Evolutionary conservation across 2,113 vertebrate species (phyloP).

Genomic region (Apteryx mantelli): DNA sequence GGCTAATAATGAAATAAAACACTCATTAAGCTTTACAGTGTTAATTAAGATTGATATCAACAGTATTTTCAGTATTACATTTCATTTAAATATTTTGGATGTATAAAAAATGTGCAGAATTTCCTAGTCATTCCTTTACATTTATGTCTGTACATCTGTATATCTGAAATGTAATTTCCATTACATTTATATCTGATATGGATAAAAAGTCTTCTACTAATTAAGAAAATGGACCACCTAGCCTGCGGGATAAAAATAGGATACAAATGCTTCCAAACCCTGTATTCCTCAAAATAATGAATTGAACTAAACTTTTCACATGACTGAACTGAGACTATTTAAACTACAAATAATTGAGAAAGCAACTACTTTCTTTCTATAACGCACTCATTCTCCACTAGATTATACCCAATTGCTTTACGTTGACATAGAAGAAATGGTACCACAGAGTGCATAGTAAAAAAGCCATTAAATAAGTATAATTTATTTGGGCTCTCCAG

Average conservation of each 20-base stretch:
- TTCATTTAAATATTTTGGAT: neutral
- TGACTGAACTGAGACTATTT: neutral
- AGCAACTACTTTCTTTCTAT: neutral
- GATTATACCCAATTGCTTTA: neutral
- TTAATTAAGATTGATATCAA: neutral
- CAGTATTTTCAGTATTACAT: neutral
- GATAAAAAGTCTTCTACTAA: neutral
- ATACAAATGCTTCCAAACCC: neutral
- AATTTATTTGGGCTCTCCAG: constrained; percentile 8
- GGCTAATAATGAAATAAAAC: neutral
- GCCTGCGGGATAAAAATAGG: neutral
- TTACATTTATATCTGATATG: neutral
- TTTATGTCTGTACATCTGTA: too few relatives aligned
- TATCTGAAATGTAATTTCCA: neutral
- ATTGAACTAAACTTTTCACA: neutral
- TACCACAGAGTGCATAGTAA: neutral
- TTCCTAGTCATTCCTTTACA: neutral
- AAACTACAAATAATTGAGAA: neutral
- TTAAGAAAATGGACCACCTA: neutral
- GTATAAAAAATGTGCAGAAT: neutral
- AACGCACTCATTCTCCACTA: neutral
- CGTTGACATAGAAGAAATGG: neutral
- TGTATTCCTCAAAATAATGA: neutral
- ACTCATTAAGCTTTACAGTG: neutral
- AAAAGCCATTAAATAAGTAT: neutral